Conservation (phyloP, 2,888 invertebrate genomes). For the Ochropacha duplaris region DNA sequence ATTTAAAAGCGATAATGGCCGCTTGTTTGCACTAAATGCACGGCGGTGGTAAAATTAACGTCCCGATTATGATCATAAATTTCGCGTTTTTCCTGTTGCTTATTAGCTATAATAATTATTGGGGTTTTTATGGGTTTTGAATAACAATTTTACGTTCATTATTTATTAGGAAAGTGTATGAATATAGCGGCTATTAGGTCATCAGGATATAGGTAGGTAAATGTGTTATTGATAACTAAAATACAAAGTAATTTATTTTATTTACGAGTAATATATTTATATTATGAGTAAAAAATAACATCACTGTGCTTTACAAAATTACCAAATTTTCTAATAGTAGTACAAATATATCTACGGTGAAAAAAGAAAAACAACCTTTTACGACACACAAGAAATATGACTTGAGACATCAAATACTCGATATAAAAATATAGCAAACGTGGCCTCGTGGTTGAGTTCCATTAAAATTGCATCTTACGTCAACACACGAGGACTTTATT, state of each 20-base stretch:
- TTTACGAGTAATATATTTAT: no score
- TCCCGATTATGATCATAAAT: constrained; percentile 16
- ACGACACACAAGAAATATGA: neutral
- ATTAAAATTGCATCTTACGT: constrained; percentile 6
- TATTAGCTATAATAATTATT: constrained; percentile 9
- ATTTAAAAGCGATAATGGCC: constrained; percentile 42
- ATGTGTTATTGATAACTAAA: no score
- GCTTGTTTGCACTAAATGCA: constrained; percentile 37
- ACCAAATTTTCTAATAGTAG: no score
- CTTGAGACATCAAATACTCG: neutral
- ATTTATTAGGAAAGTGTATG: no score
- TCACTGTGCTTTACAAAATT: no score
- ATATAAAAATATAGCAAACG: constrained; percentile 4
- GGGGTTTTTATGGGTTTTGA: neutral
- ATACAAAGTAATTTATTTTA: no score
- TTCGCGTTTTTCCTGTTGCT: constrained; percentile 3
- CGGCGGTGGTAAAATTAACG: constrained; percentile 26
- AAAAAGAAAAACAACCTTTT: neutral
- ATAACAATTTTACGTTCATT: no score
- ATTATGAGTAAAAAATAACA: no score
- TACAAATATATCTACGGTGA: neutral
- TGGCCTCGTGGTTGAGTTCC: constrained; percentile 1
- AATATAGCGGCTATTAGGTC: no score
- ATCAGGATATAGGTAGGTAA: no score
- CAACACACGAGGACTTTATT: neutral